Conservation (phyloP, 2,113 vertebrate species). For the Pseudorectes ferrugineus region DNA sequence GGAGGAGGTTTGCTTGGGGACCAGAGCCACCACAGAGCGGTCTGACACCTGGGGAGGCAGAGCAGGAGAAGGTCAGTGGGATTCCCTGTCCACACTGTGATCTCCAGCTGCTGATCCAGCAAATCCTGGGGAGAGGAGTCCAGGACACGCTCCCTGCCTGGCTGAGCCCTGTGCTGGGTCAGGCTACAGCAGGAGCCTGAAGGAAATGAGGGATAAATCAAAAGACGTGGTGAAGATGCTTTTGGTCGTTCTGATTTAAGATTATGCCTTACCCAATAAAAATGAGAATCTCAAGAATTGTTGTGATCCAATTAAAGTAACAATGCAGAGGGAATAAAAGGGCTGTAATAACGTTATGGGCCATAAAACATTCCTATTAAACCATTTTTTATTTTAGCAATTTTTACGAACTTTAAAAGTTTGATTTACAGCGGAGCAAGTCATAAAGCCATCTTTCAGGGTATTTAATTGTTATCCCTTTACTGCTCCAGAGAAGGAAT, state of each 20-base stretch:
- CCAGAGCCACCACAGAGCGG: constrained; percentile 92
- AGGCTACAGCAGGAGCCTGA: not conserved
- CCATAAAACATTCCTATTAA: constrained; percentile 84
- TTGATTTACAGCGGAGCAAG: constrained; percentile 74
- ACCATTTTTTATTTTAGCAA: constrained; percentile 82
- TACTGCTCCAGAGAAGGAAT: constrained; percentile 68
- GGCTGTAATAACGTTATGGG: constrained; percentile 79
- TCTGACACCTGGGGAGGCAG: constrained; percentile 85
- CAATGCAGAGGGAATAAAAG: constrained; percentile 75
- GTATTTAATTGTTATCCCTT: constrained; percentile 71
- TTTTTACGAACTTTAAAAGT: constrained; percentile 82
- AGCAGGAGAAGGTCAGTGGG: not conserved
- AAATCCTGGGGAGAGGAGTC: not conserved
- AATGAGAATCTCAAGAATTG: constrained; percentile 69
- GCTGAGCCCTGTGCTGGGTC: not conserved
- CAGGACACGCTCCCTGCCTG: not conserved
- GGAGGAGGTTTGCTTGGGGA: constrained; percentile 97
- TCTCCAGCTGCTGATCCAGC: not conserved
- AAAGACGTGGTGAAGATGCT: constrained; percentile 59
- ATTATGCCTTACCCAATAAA: constrained; percentile 62
- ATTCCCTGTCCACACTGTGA: rapidly evolving
- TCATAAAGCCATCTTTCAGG: constrained; percentile 74
- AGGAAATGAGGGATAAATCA: constrained; percentile 37
- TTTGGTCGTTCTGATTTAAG: constrained; percentile 71
- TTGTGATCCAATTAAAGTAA: constrained; percentile 79